Base-by-base conservation (phyloP, 2,797 vertebrate species). In the Argyrosomus regius region DNA sequence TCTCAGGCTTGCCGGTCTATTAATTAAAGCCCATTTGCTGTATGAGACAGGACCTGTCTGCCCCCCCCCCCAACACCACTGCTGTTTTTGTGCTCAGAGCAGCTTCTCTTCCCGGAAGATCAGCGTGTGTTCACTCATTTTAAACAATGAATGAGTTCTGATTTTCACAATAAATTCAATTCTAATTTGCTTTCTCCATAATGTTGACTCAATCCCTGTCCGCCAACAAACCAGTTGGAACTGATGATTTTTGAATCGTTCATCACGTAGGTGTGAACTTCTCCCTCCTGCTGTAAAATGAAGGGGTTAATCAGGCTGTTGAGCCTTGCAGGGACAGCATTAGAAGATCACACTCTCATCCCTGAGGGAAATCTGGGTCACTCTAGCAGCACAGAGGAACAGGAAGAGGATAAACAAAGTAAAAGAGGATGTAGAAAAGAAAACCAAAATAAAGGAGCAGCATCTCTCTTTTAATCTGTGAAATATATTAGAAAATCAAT, bases 341-440 rank as follows among this genome's bases (percentile, higher is more conserved):
- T 72, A 57, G 56, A 59, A 64, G 76, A 53, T 79, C 71, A 57
- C 50, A 35, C 7, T 35, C 14, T 70, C 59, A 77, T 88, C 70
- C 66, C 77, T 59, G 26, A 16, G 57, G 52, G 50, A 67, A 84
- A 88, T 78, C 26, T 84, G 80, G 82, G 84, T 86, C 84, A 86
- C 73, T 46, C 78, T 58, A 45, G 63, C 77, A 50, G 60, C 53
- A 45, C 66, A 66, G 45, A 76, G 24, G 39, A 73, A 18, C 52
- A 57, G 31, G 39, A 73, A 18, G 46, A 57, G 31, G 8, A 26
- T 20, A 7, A 49, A 73, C 91, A 87, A 78, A 75, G 46, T 22
- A 53, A 75, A 16, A 67, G 10, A 52, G 20, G 18, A 50, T 31
- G 26, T 12, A 10, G 26, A 43, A 17, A 16, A 48, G 48, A 6